phyloP scores from a whole-genome alignment of 2,113 vertebrate species.

The Elachura formosa region DNA sequence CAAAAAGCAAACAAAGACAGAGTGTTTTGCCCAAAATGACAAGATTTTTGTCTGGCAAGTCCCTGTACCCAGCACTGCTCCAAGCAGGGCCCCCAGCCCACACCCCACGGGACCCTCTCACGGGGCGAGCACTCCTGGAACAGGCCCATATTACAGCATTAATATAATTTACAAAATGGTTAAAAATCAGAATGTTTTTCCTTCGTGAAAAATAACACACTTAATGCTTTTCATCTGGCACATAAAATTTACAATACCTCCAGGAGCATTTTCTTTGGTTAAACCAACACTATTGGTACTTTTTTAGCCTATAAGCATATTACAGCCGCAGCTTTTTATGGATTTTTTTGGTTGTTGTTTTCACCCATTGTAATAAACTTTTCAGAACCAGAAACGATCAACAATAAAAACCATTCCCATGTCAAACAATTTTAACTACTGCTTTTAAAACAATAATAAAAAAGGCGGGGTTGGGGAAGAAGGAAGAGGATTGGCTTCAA shows the following conservation, averaged over 20 bases:
- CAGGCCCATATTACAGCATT: constrained; percentile 40
- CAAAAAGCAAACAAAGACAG: background rate
- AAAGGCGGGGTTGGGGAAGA: background rate
- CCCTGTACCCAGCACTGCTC: background rate
- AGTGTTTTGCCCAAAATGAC: background rate
- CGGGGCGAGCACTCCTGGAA: background rate
- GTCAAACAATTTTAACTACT: constrained; percentile 55
- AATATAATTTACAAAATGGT: constrained; percentile 73
- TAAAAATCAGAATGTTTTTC: constrained; percentile 68
- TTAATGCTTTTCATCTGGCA: constrained; percentile 78
- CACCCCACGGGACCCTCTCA: background rate
- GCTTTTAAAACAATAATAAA: constrained; percentile 51
- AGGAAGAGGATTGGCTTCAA: background rate
- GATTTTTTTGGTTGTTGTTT: constrained; percentile 70
- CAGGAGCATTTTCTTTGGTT: constrained; percentile 74
- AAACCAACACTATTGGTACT: constrained; percentile 67
- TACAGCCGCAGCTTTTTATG: constrained; percentile 64
- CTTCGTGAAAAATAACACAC: constrained; percentile 67
- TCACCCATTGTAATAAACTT: constrained; percentile 73
- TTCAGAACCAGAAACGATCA: constrained; percentile 69
- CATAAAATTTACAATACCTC: constrained; percentile 79
- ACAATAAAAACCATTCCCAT: constrained; percentile 68
- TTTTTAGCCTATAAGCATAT: constrained; percentile 69
- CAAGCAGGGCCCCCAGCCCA: background rate
- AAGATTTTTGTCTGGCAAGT: background rate